Base-by-base conservation (phyloP, 2,113 vertebrate species). In the Antechinus stuartii region DNA sequence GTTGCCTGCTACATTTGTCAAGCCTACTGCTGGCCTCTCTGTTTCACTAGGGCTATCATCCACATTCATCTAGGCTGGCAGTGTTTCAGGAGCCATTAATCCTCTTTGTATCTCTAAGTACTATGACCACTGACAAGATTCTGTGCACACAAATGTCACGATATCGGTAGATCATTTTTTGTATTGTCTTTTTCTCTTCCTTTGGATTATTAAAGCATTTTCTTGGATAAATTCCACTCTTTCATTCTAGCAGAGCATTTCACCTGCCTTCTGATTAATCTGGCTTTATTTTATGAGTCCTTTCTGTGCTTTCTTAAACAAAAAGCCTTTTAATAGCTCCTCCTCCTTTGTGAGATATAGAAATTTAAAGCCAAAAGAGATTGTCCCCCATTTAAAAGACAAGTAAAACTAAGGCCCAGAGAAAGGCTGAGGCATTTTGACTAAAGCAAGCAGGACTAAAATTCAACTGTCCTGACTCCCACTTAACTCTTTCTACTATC, bases 71-170 rank as follows among this genome's bases (percentile, higher is more conserved):
- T 90, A 96, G 93, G 93, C 95, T 98, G 97, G 96, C 96, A 95
- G 91, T 94, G 2, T 96, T 98, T 98, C 97, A 97, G 61, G 97
- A 98, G 95, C 93, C 97, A 95, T 98, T 98, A 97, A 98, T 98
- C 97, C 93, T 97, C 93, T 97, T 97, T 95, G 97, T 97, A 54
- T 97, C 97, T 96, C 95, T 96, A 95, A 96, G 96, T 91, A 23
- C 93, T 84, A 25, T 97, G 98, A 95, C 97, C 97, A 35, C 84
- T 94, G 96, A 96, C 97, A 97, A 94, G 96, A 92, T 96, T 93
- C 97, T 96, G 0, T 94, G 92, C 93, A 92, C 54, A 96, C 93
- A 25, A 93, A 94, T 97, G 97, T 97, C 96, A 90, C 9, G 93
- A 94, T 96, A 96, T 25, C 95, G 95, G 84, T 47, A 95, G 96